A percentile compares a stretch with the other conserved stretches of the same genome.
phyloP scores from a whole-genome alignment of 2,888 invertebrate species.

The Ochlodes sylvanus region DNA sequence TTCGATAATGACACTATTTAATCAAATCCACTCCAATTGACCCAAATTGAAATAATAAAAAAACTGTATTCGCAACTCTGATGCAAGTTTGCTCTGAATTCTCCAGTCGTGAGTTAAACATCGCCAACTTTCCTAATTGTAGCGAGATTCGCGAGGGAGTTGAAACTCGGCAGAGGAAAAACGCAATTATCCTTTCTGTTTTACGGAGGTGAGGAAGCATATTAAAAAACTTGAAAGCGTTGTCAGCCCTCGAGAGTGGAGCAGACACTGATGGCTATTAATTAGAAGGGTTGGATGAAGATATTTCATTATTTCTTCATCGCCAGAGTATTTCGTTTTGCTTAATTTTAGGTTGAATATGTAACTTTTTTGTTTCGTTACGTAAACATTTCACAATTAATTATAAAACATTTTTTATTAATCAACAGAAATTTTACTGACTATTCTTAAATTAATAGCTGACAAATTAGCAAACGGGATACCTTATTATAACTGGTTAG shows the following conservation, averaged over 20 bases:
- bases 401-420: too few relatives aligned
- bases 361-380: neutral
- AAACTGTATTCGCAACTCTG: conserved; percentile 16
- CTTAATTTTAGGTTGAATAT: conserved; percentile 39
- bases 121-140: conserved; percentile 69
- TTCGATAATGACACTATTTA: neutral
- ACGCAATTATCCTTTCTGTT: conserved; percentile 82
- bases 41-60: conserved; percentile 32
- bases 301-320: conserved; percentile 80
- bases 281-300: conserved; percentile 84
- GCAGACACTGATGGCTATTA: conserved; percentile 84
- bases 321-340: conserved; percentile 51
- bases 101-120: conserved; percentile 55
- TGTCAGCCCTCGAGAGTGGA: conserved; percentile 77
- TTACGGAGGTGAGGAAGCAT: conserved; percentile 82
- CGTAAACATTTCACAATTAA: neutral
- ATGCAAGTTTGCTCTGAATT: conserved; percentile 44
- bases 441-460: too few relatives aligned
- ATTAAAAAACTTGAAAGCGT: conserved; percentile 83
- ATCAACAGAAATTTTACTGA: too few relatives aligned
- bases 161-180: conserved; percentile 71
- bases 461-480: too few relatives aligned
- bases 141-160: conserved; percentile 66
- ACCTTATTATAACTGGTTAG: too few relatives aligned
- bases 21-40: conserved; percentile 1